Conservation (phyloP, 1,140 invertebrate genomes). For the Hyposmocoma kahamanoa region DNA sequence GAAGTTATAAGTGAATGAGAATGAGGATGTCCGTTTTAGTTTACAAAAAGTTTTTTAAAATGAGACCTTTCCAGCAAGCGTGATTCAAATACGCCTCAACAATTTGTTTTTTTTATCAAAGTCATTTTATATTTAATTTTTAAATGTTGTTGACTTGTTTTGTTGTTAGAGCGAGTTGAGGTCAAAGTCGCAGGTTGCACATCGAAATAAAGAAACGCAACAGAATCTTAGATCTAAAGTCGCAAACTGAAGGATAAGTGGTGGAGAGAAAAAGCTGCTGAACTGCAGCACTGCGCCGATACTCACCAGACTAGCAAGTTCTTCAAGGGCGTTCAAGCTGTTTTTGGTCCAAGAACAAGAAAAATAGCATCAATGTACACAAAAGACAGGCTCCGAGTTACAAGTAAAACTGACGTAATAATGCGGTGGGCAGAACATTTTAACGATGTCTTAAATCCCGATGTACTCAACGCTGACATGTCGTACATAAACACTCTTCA, state of each 20-base stretch:
- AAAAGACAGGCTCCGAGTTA: background rate
- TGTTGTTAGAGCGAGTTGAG: too few species aligned
- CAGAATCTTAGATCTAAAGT: background rate
- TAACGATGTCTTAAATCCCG: constrained; percentile 7
- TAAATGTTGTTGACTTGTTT: too few species aligned
- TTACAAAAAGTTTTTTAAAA: too few species aligned
- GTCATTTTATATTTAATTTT: too few species aligned
- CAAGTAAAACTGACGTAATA: background rate
- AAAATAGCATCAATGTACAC: constrained; percentile 5
- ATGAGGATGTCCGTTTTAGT: too few species aligned
- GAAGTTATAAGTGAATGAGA: too few species aligned
- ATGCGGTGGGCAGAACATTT: constrained; percentile 7
- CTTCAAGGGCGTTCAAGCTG: constrained; percentile 1
- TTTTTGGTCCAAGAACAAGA: constrained; percentile 2
- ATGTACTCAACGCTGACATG: background rate
- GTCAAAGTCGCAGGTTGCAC: too few species aligned
- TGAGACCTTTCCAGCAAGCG: too few species aligned
- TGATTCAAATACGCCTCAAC: too few species aligned
- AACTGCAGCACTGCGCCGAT: background rate
- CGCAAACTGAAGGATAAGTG: background rate
- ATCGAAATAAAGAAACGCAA: too few species aligned
- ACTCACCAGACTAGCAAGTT: constrained; percentile 2
- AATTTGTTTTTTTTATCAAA: too few species aligned
- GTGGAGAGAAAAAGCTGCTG: constrained; percentile 1
- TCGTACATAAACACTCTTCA: background rate